Base-by-base conservation (phyloP, 2,888 invertebrate genomes). In the Gisinianus flammeolus region DNA sequence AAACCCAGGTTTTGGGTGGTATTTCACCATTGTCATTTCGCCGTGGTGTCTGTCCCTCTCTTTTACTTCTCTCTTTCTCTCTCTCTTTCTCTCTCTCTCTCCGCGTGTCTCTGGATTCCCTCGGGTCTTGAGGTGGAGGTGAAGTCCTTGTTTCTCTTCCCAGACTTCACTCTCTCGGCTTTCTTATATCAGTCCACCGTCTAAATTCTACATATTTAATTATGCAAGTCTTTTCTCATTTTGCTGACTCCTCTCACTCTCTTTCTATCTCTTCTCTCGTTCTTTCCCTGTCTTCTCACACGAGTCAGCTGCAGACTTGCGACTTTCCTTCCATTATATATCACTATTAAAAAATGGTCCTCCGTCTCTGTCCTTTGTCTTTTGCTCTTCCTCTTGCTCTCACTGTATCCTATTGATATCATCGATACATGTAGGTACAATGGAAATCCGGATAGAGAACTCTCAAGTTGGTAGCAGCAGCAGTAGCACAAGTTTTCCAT, bases 151-250 rank as follows among this genome's bases (percentile, higher is more conserved):
- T 58, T 19, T 58, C 62, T 62, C 62, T 26, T 26, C 22, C 62
- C 2, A 10, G 10, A 62, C 22, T 62, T 62, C 22, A 10, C 22
- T n/a, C 26, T 62, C 10, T 62, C 62, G 22, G 52, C 52, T 12
- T n/a, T n/a, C n/a, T 44, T 44, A 16, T 44, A 19, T 44, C 8
- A 12, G 16, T 44, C 44, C 44, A 44, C 44, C 44, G 44, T 19
- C 8, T 24, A 12, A 19, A 58, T 58, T 58, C 22, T 58, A 24
- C 3, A 58, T 58, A 58, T 58, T 58, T 24, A 58, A 58, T 58
- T 58, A 58, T 58, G 19, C 56, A 58, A 58, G 8, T 58, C 16
- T 58, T 58, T 24, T 58, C 66, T 66, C 30, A 16, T 66, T 66
- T 66, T 26, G 28, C 30, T 66, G 28, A 19, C 31, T 30, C 28